These are phyloP conservation scores for Acronicta leporina DNA, from an alignment of 2,888 invertebrate genomes.

Conservation along the genomic window DNA sequence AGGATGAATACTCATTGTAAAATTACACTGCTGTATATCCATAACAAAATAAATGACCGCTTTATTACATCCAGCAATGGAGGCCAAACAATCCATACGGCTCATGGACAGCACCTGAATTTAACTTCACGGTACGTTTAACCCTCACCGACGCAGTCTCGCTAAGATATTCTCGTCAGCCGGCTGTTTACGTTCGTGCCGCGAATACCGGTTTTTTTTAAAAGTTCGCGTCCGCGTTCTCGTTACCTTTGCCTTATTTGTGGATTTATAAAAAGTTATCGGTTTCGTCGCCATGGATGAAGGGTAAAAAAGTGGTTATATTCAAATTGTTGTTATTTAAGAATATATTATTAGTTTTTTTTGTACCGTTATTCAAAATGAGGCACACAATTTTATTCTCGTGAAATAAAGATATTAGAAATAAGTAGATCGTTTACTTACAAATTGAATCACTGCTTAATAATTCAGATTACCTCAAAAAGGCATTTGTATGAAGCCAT, in stretches of 20 bases:
- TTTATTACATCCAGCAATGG: conserved; percentile 53
- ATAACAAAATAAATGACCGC: neutral
- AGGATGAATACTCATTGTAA: conserved; percentile 5
- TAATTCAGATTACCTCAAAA: no score
- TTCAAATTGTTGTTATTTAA: neutral
- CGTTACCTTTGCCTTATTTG: conserved; percentile 57
- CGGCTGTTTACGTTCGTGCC: conserved; percentile 70
- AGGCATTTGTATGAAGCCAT: no score
- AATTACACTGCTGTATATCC: conserved; percentile 34
- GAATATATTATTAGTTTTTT: neutral
- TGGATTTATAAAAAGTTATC: conserved; percentile 53
- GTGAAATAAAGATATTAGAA: neutral
- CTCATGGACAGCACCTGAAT: conserved; percentile 24
- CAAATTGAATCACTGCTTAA: no score
- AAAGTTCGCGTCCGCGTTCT: conserved; percentile 59
- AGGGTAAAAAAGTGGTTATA: conserved; percentile 58
- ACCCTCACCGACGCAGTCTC: conserved; percentile 73
- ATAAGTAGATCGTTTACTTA: no score
- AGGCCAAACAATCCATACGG: conserved; percentile 21
- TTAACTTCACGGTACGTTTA: conserved; percentile 55
- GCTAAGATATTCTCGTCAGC: conserved; percentile 71
- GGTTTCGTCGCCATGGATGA: conserved; percentile 73
- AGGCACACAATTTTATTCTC: neutral
- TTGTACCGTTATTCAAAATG: conserved; percentile 5
- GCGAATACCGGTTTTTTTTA: conserved; percentile 69